phyloP scores from a whole-genome alignment of 2,113 vertebrate genomes.

The Pelecanus crispus region DNA sequence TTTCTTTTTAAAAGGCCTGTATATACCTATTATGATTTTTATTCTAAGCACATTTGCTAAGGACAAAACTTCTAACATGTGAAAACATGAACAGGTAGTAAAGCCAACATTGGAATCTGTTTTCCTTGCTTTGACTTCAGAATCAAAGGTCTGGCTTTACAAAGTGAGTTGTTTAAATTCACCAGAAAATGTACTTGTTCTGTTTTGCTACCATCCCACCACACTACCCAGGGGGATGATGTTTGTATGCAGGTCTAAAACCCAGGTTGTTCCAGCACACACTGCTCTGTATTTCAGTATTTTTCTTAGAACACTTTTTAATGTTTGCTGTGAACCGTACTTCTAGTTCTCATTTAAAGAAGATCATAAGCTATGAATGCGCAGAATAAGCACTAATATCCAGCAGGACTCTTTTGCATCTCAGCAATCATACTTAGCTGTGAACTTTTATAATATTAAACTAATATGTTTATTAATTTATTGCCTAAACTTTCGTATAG shows the following conservation, averaged over 20 bases:
- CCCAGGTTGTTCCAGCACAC: background rate
- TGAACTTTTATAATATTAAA: background rate
- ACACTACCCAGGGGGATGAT: background rate
- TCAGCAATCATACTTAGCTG: background rate
- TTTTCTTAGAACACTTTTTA: background rate
- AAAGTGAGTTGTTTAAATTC: background rate
- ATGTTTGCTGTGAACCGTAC: background rate
- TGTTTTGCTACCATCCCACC: background rate
- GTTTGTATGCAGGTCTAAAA: background rate
- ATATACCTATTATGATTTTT: background rate
- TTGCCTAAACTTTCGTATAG: background rate
- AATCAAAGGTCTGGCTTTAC: background rate
- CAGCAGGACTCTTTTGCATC: background rate
- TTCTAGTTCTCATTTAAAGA: background rate
- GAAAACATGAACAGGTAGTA: background rate
- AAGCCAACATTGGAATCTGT: background rate
- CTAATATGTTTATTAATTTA: background rate
- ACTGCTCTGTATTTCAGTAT: background rate
- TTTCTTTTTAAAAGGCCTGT: background rate
- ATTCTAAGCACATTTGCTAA: background rate
- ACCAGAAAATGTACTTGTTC: background rate
- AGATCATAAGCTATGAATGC: background rate
- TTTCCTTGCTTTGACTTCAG: background rate
- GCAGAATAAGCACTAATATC: background rate
- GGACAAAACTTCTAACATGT: background rate